A percentile compares a stretch with the other conserved stretches of the same genome.
Conservation (phyloP, 2,797 vertebrate species). For the Lates japonicus region DNA sequence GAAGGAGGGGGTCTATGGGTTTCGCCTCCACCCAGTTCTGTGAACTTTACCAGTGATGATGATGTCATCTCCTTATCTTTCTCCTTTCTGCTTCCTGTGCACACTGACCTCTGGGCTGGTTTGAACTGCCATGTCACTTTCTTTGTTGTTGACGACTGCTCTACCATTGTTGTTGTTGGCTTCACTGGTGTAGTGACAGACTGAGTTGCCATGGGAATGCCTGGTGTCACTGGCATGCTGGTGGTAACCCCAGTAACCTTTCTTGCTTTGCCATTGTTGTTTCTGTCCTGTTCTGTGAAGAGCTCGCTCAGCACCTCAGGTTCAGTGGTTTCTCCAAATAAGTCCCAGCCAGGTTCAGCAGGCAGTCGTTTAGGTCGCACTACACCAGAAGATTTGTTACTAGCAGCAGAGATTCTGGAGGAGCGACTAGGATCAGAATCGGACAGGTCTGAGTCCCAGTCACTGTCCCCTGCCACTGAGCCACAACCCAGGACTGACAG, state of each 20-base stretch:
- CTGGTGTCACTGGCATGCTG: slow-evolving; percentile 24
- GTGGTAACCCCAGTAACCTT: slow-evolving; percentile 26
- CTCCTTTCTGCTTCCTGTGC: slow-evolving; percentile 82
- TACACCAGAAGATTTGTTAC: slow-evolving; percentile 37
- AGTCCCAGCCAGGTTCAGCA: slow-evolving; percentile 79
- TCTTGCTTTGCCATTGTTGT: slow-evolving; percentile 19
- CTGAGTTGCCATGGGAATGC: slow-evolving; percentile 43
- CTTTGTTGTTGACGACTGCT: slow-evolving; percentile 66
- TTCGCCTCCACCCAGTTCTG: slow-evolving; percentile 47
- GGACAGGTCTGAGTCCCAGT: slow-evolving; percentile 88
- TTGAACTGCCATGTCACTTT: slow-evolving; percentile 85
- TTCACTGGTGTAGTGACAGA: slow-evolving; percentile 18
- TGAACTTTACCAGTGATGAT: slow-evolving; percentile 50
- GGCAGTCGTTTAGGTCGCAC: slow-evolving; percentile 50
- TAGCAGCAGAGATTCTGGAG: slow-evolving; percentile 56
- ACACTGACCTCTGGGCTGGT: slow-evolving; percentile 81
- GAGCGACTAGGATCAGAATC: slow-evolving; percentile 81
- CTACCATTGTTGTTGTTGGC: background rate
- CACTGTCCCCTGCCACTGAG: slow-evolving; percentile 86
- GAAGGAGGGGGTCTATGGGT: slow-evolving; percentile 61
- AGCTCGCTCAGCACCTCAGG: slow-evolving; percentile 77
- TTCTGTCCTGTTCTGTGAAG: slow-evolving; percentile 64
- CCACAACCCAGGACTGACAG: slow-evolving; percentile 78
- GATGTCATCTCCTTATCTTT: slow-evolving; percentile 70
- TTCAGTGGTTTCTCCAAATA: slow-evolving; percentile 79